Percentiles rank a stretch among this genome's conserved stretches.
Conservation (phyloP, 2,888 invertebrate genomes). For the Scaeva pyrastri region DNA sequence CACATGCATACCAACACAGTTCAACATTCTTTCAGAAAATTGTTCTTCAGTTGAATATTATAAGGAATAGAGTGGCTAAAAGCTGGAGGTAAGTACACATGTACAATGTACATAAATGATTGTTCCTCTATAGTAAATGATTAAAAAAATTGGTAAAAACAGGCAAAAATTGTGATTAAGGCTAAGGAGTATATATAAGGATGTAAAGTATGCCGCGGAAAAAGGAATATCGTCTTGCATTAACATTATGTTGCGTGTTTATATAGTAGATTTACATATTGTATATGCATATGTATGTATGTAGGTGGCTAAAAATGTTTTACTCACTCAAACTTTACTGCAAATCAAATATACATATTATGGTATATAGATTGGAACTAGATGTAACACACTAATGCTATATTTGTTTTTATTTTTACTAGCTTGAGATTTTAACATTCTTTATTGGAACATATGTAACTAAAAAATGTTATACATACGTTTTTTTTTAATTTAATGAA, state of each 20-base stretch:
- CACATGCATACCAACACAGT: slow-evolving; percentile 13
- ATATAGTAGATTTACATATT: slow-evolving; percentile 25
- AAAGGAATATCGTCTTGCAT: slow-evolving; percentile 8
- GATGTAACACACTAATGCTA: too few species aligned
- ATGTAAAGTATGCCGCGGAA: neutral
- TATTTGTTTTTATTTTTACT: too few species aligned
- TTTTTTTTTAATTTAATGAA: too few species aligned
- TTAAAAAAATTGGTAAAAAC: slow-evolving; percentile 46
- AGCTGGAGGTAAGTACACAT: neutral
- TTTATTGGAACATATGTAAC: too few species aligned
- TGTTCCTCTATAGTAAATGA: neutral
- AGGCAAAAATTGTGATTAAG: slow-evolving; percentile 70
- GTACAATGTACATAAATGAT: neutral
- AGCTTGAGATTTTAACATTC: too few species aligned
- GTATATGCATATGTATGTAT: too few species aligned
- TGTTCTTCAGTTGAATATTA: slow-evolving; percentile 44
- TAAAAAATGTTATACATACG: too few species aligned
- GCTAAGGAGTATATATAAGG: slow-evolving; percentile 31
- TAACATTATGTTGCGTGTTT: slow-evolving; percentile 64
- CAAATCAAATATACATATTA: too few species aligned
- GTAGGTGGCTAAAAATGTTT: slow-evolving; percentile 26
- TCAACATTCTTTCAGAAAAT: slow-evolving; percentile 56
- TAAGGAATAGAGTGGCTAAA: neutral
- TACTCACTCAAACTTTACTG: slow-evolving; percentile 38
- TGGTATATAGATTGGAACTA: too few species aligned